Percentiles rank a stretch among this genome's conserved stretches.
These are phyloP conservation scores for Chlorops oryzae DNA, from an alignment of 1,140 invertebrate genomes.

Conservation along the genomic window DNA sequence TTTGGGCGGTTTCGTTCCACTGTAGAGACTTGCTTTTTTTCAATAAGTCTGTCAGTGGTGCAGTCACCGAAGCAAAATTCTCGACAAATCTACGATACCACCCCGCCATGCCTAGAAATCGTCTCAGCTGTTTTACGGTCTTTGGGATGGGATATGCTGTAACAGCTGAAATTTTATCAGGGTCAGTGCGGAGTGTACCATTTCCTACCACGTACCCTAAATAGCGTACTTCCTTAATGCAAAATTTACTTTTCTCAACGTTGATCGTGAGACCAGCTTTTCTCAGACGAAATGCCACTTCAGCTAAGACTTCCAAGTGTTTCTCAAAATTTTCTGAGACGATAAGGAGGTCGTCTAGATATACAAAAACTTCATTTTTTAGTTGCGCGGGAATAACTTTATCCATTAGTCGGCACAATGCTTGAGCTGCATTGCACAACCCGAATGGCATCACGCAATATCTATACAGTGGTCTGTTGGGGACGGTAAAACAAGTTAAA, in stretches of 20 bases:
- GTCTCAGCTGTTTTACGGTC: slow-evolving; percentile 29
- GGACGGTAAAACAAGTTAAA: slow-evolving; percentile 46
- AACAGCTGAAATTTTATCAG: slow-evolving; percentile 14
- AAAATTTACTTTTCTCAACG: slow-evolving; percentile 23
- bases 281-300: background rate
- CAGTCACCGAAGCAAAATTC: slow-evolving; percentile 44
- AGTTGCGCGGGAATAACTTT: slow-evolving; percentile 44
- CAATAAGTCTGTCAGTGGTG: slow-evolving; percentile 20
- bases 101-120: slow-evolving; percentile 48
- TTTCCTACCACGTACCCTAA: slow-evolving; percentile 25
- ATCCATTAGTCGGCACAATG: slow-evolving; percentile 11
- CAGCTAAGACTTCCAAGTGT: slow-evolving; percentile 3
- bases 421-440: slow-evolving; percentile 20
- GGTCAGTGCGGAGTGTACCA: background rate
- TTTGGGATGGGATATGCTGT: slow-evolving; percentile 22
- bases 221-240: slow-evolving; percentile 19
- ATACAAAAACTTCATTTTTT: slow-evolving; percentile 12
- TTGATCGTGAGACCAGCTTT: slow-evolving; percentile 20
- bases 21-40: background rate
- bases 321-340: slow-evolving; percentile 7
- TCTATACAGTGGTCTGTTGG: no score
- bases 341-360: slow-evolving; percentile 15
- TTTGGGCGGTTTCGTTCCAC: slow-evolving; percentile 21
- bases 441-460: slow-evolving; percentile 18
- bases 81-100: slow-evolving; percentile 48